Evolutionary conservation across 2,113 vertebrate species (phyloP), one percentile per base, ranked within the genome.

Genomic region (Triplophysa rosa): DNA sequence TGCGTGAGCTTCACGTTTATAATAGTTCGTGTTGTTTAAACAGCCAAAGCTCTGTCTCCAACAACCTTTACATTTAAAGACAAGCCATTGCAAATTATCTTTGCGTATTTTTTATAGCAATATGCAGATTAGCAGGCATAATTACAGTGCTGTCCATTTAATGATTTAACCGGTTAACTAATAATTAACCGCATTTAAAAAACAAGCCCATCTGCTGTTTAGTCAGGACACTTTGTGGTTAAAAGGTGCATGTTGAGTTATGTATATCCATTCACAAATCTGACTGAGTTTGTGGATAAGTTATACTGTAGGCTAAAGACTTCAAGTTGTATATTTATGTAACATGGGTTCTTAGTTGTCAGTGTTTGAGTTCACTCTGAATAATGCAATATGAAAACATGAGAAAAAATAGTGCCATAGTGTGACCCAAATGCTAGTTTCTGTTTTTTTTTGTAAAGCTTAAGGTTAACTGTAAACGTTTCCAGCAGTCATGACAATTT

Each of bases 171-270:
- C 21, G 29, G 0, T 52, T 40, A 45, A 80, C 8, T 67, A 82
- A 86, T 77, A 26, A 80, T 78, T 82, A 73, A 84, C 79, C 47
- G 40, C 54, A 29, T 65, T 68, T 8, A 49, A 9, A 40, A 40
- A 1, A 47, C 5, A 63, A 45, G 33, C 62, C 75, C 65, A 70
- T 65, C 64, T 80, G 65, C 23, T 76, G 62, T 76, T 29, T 79
- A 24, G 21, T 56, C 7, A 42, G 63, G 29, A 10, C 67, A 6
- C 49, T 37, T 37, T 73, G 6, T 29, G 42, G 42, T 52, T 12
- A 12, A 19, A 29, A 26, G 4, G 33, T 72, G 77, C 42, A 49
- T 9, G 16, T 47, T 24, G 6, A 40, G 65, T 16, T n/a, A 24
- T 10, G 12, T 17, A 5, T 14, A 17, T 69, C 49, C n/a, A 17